Evolutionary conservation across 2,888 invertebrate genomes (phyloP), one percentile per base, ranked within the genome.

Genomic region (Diarsia rubi): DNA sequence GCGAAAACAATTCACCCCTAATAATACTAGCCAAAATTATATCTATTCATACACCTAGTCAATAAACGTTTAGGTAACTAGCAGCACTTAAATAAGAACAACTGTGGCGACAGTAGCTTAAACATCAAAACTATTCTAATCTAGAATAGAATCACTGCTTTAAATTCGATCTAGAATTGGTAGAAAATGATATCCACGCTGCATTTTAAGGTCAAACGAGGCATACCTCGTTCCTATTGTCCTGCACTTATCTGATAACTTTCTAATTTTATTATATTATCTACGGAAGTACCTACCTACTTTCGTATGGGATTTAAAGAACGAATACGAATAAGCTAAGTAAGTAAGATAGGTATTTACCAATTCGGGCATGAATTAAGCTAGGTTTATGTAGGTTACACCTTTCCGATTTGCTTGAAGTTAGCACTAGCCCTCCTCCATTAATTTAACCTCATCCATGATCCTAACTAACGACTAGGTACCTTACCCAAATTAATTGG

Each of bases 231-330:
- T n/a, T 21, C 19, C 60, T 77, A n/a, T 64, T 42, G 11, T 31
- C 19, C 60, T 77, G 42, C 75, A 64, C 75, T 49, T 75, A 47
- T 27, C n/a, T 73, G 47, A 64, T 47, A 74, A 19, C 19, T 47
- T 49, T 37, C 11, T 27, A 57, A n/a, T 49, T 59, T 70, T 52
- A 45, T 16, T 47, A 69, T 52, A 45, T 16, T 47, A 69, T 24
- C 24, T 54, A 42, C 42, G 9, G 42, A 57, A 16, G 57, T 31
- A 69, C n/a, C n/a, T n/a, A n/a, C n/a, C n/a, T n/a, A n/a, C 24
- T 42, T 63, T 62, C 6, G 44, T 45, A 52, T 14, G 72, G 24
- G 60, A 71, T 47, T 16, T 69, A 52, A 44, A 60, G 27, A 44
- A 70, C 37, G 21, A n/a, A n/a, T 11, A 52, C n/a, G 54, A 57